Conservation (phyloP, 1,140 invertebrate species). For the Ceratina calcarata region DNA sequence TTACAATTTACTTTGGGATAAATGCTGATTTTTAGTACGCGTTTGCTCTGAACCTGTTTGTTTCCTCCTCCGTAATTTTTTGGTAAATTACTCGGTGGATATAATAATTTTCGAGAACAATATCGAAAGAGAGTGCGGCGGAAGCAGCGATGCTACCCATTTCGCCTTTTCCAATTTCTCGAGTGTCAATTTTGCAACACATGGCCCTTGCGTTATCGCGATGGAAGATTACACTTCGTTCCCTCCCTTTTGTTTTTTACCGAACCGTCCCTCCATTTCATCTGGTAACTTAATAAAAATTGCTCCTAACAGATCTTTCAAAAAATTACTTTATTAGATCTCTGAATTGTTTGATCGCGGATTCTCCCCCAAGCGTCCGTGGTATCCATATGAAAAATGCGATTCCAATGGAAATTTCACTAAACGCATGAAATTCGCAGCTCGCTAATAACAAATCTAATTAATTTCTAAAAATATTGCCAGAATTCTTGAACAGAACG, state of each 20-base stretch:
- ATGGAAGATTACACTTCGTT: conserved; percentile 32
- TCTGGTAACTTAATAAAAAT: conserved; percentile 7
- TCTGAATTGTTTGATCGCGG: too few species aligned
- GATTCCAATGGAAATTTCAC: too few species aligned
- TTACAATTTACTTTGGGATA: too few species aligned
- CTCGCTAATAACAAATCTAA: too few species aligned
- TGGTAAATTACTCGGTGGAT: conserved; percentile 23
- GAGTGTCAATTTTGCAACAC: conserved; percentile 53
- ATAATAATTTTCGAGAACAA: conserved; percentile 44
- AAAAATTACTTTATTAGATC: background rate
- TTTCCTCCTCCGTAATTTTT: conserved; percentile 39
- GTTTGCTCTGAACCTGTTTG: background rate
- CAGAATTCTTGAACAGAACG: too few species aligned
- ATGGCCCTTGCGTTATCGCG: conserved; percentile 51
- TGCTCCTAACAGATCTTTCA: background rate
- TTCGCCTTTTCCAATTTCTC: conserved; percentile 51
- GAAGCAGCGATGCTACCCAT: conserved; percentile 28
- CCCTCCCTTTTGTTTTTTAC: background rate
- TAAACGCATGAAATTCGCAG: too few species aligned
- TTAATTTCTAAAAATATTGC: background rate
- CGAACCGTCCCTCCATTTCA: background rate
- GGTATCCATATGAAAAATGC: too few species aligned
- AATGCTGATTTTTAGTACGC: too few species aligned
- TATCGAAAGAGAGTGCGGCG: conserved; percentile 35
- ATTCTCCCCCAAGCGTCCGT: too few species aligned